A percentile compares a stretch with the other conserved stretches of the same genome.
Evolutionary conservation across 2,797 vertebrate genomes (phyloP).

Genomic region (Crax fasciolata): DNA sequence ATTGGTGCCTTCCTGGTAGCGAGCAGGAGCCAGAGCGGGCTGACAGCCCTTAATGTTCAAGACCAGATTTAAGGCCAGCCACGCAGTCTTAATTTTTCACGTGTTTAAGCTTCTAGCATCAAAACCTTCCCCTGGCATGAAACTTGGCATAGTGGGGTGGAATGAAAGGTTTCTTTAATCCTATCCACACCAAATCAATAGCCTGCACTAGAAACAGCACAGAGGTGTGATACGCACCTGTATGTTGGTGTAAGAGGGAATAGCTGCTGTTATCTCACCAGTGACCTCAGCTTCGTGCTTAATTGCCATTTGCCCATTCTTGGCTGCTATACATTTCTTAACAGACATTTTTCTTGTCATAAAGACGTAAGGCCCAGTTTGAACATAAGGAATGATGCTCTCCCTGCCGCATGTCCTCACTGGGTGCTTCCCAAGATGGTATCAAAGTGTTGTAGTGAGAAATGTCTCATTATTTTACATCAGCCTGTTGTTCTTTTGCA

Average conservation of each 20-base stretch:
- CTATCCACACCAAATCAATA: no score
- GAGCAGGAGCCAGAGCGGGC: background rate
- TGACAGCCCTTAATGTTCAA: background rate
- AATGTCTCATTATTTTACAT: background rate
- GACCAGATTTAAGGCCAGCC: background rate
- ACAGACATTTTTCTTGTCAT: background rate
- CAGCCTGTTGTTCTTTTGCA: background rate
- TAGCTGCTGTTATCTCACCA: background rate
- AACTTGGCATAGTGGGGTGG: fast-evolving
- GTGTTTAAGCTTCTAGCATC: background rate
- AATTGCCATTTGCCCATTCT: background rate
- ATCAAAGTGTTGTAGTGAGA: background rate
- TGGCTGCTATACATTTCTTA: background rate
- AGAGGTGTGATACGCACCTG: fast-evolving
- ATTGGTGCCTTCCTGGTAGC: background rate
- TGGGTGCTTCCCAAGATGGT: background rate
- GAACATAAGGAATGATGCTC: background rate
- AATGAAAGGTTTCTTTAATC: background rate
- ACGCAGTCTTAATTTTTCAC: background rate
- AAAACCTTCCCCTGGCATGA: background rate
- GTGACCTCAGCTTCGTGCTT: background rate
- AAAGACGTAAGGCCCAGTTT: background rate
- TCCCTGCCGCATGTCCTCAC: background rate
- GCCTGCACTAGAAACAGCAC: background rate
- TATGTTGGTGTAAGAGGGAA: background rate